Percentiles rank a stretch among this genome's conserved stretches.
phyloP scores from a whole-genome alignment of 23 tunicate genomes.

The Diplosoma virens region DNA sequence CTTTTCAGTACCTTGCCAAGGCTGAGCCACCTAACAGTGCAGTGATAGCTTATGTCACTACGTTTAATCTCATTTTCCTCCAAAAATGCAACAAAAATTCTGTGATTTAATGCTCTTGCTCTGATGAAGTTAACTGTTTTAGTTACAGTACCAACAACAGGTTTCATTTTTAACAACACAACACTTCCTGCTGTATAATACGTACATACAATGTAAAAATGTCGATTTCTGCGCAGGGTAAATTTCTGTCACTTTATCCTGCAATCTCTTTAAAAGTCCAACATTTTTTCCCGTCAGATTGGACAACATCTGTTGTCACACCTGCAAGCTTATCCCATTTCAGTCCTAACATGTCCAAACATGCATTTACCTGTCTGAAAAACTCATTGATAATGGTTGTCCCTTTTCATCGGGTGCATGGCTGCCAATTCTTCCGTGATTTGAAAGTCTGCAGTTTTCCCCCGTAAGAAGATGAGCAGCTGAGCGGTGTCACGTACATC shows the following conservation, averaged over 20 bases:
- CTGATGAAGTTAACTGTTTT: conserved; percentile 31
- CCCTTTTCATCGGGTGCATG: conserved; percentile 29
- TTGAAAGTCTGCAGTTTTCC: conserved; percentile 24
- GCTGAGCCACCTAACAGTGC: conserved; percentile 44
- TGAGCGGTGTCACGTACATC: conserved; percentile 26
- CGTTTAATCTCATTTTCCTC: conserved; percentile 12
- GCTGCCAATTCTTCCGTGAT: too few species aligned
- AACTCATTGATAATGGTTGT: conserved; percentile 25
- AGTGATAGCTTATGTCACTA: conserved; percentile 33
- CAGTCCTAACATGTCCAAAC: conserved; percentile 1
- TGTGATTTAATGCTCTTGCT: conserved; percentile 33
- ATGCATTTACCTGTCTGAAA: conserved; percentile 15
- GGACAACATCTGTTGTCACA: conserved; percentile 29
- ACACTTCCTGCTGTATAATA: too few species aligned
- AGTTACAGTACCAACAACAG: background rate
- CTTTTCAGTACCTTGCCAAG: conserved; percentile 39
- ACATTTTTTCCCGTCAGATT: conserved; percentile 37
- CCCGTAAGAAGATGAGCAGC: background rate
- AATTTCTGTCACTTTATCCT: conserved; percentile 8
- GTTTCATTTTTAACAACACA: conserved; percentile 1
- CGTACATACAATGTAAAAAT: background rate
- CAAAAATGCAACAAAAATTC: conserved; percentile 14
- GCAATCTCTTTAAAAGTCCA: conserved; percentile 4
- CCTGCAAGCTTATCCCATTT: background rate
- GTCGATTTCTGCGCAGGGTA: background rate